Conservation (phyloP, 2,113 vertebrate species). For the Pseudorectes ferrugineus region DNA sequence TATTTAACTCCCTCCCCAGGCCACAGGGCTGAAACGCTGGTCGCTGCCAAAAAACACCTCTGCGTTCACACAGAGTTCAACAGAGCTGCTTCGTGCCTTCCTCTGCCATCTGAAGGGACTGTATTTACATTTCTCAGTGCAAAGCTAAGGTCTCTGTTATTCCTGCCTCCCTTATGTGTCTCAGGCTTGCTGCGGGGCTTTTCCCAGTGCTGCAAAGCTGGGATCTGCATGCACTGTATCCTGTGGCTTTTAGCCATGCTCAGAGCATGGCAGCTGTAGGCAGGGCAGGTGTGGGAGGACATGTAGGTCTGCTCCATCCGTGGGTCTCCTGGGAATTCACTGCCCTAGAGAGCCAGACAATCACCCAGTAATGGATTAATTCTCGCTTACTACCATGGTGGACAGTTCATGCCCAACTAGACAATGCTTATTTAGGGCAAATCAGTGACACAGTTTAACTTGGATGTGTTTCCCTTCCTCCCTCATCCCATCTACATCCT, state of each 20-base stretch:
- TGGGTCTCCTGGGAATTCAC: not conserved
- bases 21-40: not conserved
- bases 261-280: not conserved
- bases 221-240: fast-evolving
- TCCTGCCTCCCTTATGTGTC: not conserved
- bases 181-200: not conserved
- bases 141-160: not conserved
- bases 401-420: not conserved
- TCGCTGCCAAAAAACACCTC: not conserved
- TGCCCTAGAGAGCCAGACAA: not conserved
- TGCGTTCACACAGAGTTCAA: not conserved
- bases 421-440: not conserved
- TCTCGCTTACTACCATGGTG: not conserved
- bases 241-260: not conserved
- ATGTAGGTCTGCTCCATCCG: not conserved
- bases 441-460: not conserved
- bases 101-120: not conserved
- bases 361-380: not conserved
- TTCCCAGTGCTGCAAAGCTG: not conserved
- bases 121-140: not conserved
- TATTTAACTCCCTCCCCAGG: not conserved
- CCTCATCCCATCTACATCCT: not conserved
- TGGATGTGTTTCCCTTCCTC: not conserved
- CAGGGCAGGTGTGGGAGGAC: not conserved
- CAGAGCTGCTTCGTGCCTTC: not conserved